Evolutionary conservation across 1,140 invertebrate genomes (phyloP), one percentile per base, ranked within the genome.

Genomic region (Protaetia brevitarsis): DNA sequence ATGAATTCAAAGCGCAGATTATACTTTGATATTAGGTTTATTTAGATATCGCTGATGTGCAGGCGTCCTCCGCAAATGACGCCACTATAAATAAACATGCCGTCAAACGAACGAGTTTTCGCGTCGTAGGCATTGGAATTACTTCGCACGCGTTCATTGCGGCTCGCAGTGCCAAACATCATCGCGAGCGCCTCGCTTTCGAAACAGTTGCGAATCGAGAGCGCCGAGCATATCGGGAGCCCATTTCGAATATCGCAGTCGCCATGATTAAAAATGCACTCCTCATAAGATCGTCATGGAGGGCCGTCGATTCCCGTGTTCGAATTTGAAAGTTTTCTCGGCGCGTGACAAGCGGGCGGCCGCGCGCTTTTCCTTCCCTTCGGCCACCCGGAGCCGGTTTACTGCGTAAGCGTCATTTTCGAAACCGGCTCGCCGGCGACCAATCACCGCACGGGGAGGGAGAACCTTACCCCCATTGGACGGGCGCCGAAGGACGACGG

Each of bases 401-500:
- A 45, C 19, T 23, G 41, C 19, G 41, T 5, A 23, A 67, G 65
- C 72, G 68, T 70, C 73, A 72, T 74, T 72, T 73, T 72, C 71
- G 61, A 70, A 65, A 4, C 19, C 16, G 8, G 2, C 16, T 27
- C 8, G 64, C 23, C 36, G 45, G 21, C 69, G 66, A 68, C 70
- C 72, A 72, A 73, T 72, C 64, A 66, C 58, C 59, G 19, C 29
- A 11, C 51, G 57, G 73, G 73, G 66, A 71, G 70, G 73, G 72
- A 63, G 60, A 65, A 13, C 19, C 28, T 64, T 31, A 56, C 62
- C 57, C 36, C 66, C 63, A 74, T 74, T 74, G 73, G 73, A 58
- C 27, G 68, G 34, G 36, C 41, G 41, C 29, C 69, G 73, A 74
- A 74, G 73, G 73, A 73, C 73, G 64, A 72, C 72, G 71, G 68